A percentile compares a stretch with the other conserved stretches of the same genome.
These are phyloP conservation scores for Champsocephalus esox DNA, from an alignment of 2,797 vertebrate species.

Conservation along the genomic window DNA sequence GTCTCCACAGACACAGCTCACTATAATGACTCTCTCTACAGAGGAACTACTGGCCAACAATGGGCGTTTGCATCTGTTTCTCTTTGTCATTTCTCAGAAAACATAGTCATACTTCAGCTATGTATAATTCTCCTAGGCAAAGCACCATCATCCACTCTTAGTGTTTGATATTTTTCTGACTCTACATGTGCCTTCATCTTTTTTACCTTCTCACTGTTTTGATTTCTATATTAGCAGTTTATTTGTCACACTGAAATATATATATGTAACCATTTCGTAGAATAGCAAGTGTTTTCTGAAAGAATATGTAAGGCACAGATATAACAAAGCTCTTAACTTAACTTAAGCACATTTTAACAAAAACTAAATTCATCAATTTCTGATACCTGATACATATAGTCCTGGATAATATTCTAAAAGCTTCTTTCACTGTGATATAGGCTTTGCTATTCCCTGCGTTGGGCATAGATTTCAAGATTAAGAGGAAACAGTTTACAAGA, in stretches of 20 bases:
- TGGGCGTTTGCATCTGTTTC: conserved; percentile 41
- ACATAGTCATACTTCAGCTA: conserved; percentile 25
- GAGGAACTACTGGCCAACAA: conserved; percentile 45
- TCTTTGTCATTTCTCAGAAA: conserved; percentile 39
- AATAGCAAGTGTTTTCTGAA: neutral
- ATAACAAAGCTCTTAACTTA: neutral
- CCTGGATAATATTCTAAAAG: no score
- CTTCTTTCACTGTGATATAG: no score
- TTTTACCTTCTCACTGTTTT: neutral
- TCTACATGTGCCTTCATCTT: no score
- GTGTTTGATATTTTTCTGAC: neutral
- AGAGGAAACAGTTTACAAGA: no score
- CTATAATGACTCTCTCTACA: conserved; percentile 35
- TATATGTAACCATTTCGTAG: neutral
- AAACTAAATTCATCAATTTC: no score
- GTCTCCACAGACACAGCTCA: conserved; percentile 56
- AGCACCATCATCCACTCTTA: conserved; percentile 11
- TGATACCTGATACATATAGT: no score
- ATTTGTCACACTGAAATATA: neutral
- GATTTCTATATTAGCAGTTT: neutral
- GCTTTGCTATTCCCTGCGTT: no score
- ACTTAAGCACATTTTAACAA: no score
- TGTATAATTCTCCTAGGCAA: conserved; percentile 32
- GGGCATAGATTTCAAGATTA: no score
- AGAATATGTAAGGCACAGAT: neutral